These are phyloP conservation scores for Mustela lutreola DNA, from an alignment of 2,113 vertebrate species.

Conservation along the genomic window DNA sequence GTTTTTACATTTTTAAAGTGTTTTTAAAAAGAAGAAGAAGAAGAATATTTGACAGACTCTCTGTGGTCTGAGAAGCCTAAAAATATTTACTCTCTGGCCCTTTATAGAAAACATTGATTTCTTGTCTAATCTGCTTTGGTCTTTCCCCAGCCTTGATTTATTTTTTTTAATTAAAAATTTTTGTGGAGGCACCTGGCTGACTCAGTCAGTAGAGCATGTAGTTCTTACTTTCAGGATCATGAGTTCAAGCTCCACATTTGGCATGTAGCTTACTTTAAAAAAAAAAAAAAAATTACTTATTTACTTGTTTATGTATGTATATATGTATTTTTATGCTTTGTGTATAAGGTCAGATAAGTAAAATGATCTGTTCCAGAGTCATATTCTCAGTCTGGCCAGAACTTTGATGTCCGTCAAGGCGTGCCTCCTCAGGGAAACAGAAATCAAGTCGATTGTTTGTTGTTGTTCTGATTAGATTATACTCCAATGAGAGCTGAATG, in stretches of 20 bases:
- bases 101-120: not conserved
- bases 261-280: not conserved
- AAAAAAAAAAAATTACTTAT: not conserved
- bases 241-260: not conserved
- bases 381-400: not conserved
- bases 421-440: not conserved
- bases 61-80: conserved; percentile 4
- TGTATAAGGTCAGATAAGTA: conserved; percentile 41
- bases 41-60: not conserved
- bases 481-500: not conserved
- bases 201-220: not conserved
- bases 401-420: not conserved
- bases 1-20: conserved; percentile 18
- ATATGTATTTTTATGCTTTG: not conserved
- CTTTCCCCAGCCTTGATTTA: not conserved
- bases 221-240: not conserved
- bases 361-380: not conserved
- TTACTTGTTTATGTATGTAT: too few species aligned
- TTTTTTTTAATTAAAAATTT: not conserved
- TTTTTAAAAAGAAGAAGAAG: not conserved
- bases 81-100: not conserved
- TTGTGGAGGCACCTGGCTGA: not conserved
- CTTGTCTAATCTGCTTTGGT: not conserved
- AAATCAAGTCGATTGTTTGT: not conserved
- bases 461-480: not conserved